A percentile compares a stretch with the other conserved stretches of the same genome.
phyloP scores from a whole-genome alignment of 2,888 invertebrate species.

The Anoncus sp. region DNA sequence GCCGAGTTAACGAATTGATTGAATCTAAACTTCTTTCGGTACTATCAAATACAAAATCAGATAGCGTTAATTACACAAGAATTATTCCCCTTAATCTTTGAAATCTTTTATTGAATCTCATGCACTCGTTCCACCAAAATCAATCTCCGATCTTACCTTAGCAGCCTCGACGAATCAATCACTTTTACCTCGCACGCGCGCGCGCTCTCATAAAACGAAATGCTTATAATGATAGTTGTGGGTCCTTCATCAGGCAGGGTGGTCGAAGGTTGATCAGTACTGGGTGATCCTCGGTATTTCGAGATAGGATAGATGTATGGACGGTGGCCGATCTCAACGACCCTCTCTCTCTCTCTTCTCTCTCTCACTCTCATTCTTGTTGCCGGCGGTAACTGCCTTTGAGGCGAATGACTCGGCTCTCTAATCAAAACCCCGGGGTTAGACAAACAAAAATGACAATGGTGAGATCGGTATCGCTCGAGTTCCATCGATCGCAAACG shows the following conservation, averaged over 20 bases:
- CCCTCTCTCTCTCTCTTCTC: constrained; percentile 1
- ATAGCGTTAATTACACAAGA: not conserved
- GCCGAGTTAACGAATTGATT: not conserved
- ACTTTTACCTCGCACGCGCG: constrained; percentile 19
- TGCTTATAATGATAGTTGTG: constrained; percentile 45
- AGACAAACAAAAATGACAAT: constrained; percentile 83
- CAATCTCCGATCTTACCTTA: constrained; percentile 17
- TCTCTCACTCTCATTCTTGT: constrained; percentile 2
- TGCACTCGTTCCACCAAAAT: constrained; percentile 12
- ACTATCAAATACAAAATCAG: not conserved
- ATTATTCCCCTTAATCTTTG: not conserved
- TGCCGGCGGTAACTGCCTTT: constrained; percentile 73
- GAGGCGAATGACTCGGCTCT: constrained; percentile 80
- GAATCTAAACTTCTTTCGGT: not conserved
- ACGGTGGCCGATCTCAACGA: constrained; percentile 19
- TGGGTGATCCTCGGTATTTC: constrained; percentile 42
- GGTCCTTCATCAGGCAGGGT: constrained; percentile 53
- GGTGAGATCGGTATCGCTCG: constrained; percentile 76
- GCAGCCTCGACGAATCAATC: constrained; percentile 46
- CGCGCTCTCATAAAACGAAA: constrained; percentile 32
- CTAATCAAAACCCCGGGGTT: constrained; percentile 75
- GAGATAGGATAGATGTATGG: constrained; percentile 23
- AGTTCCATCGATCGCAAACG: constrained; percentile 51
- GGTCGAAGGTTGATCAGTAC: constrained; percentile 52
- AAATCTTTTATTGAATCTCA: not conserved